Evolutionary conservation across 2,888 invertebrate genomes (phyloP), one percentile per base, ranked within the genome.

Genomic region (Rhabditoides inermis): DNA sequence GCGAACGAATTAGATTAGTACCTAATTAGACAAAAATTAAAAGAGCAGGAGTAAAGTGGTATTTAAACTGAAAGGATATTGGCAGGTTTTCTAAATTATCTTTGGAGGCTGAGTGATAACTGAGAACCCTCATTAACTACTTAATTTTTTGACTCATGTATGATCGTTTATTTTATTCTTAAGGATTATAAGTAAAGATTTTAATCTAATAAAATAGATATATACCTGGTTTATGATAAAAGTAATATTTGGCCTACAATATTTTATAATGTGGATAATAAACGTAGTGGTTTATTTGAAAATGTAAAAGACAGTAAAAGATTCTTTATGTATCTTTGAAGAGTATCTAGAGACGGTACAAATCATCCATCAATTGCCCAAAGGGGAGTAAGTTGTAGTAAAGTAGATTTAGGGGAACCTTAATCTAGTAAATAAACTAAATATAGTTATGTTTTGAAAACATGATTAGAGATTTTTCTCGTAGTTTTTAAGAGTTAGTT

Each of bases 361-460:
- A 68, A 68, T 65, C 65, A 65, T 68, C 67, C 67, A 65, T 67
- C 67, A 67, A 67, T 62, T 68, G 59, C 64, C 60, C 55, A 62
- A 55, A 65, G 59, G 60, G 64, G 58, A 68, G 65, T 68, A 68
- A 68, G 68, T 68, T 66, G 68, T 68, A 68, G 68, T 66, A 68
- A 64, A 66, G 68, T 68, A 66, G 62, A 46, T 60, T 60, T 65
- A 66, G 60, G 62, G 68, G 67, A 67, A 67, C 60, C 60, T 66
- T 37, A 53, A 58, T 52, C 61, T 66, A 64, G 60, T 59, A 64
- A 54, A 48, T 42, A 54, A 63, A 61, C 58, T 65, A 63, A 59
- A 48, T 49, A 30, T 59, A 50, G 47, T 55, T 53, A 45, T 65
- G 65, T 65, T 65, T 65, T 65, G 65, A 65, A 67, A 65, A 65